Conservation (phyloP, 1,140 invertebrate species). For the Drosophila albomicans region DNA sequence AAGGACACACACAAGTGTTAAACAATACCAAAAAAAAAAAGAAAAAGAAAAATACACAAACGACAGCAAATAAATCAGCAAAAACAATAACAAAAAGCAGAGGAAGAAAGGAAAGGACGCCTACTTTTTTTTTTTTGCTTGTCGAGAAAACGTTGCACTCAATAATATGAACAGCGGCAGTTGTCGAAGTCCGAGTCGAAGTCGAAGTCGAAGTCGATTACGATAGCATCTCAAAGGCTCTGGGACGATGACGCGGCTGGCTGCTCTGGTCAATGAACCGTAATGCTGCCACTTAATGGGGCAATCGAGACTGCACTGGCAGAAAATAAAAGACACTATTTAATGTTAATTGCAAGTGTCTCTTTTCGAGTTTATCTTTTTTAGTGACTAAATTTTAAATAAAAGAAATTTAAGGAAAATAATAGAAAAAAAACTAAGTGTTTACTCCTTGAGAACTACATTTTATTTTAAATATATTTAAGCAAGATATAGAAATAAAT, state of each 20-base stretch:
- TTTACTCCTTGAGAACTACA: too few species aligned
- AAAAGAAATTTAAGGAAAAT: too few species aligned
- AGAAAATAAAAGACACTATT: background rate
- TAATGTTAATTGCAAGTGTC: too few species aligned
- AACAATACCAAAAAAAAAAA: constrained; percentile 38
- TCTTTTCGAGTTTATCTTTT: too few species aligned
- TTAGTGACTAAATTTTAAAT: too few species aligned
- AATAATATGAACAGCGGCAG: constrained; percentile 9
- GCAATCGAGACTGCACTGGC: background rate
- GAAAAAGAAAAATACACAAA: constrained; percentile 3
- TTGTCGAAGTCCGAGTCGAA: constrained; percentile 17
- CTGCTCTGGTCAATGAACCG: constrained; percentile 73
- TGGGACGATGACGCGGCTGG: constrained; percentile 49
- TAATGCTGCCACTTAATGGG: constrained; percentile 8
- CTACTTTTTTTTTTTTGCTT: background rate
- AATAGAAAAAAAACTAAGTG: too few species aligned
- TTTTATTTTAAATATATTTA: too few species aligned
- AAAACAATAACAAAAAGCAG: constrained; percentile 17
- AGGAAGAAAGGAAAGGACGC: constrained; percentile 19
- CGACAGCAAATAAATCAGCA: constrained; percentile 1
- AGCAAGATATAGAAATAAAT: too few species aligned
- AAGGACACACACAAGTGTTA: constrained; percentile 63
- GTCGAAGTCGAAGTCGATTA: constrained; percentile 28
- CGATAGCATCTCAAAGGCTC: constrained; percentile 28
- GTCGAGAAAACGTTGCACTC: constrained; percentile 17